phyloP scores from a whole-genome alignment of 2,113 vertebrate species.

The Thinocorus orbignyianus region DNA sequence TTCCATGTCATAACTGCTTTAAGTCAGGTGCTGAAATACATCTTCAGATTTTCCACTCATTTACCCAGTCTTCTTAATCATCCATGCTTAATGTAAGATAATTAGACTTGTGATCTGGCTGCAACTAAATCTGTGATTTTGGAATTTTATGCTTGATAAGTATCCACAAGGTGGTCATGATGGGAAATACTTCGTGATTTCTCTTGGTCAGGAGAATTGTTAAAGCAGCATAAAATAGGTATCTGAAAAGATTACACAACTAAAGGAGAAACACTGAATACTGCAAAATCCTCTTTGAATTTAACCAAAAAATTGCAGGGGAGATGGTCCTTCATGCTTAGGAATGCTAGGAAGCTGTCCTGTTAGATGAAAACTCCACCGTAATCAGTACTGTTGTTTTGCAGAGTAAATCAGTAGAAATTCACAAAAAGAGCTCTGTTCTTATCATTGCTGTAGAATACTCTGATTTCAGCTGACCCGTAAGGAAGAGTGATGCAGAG shows the following conservation, averaged over 20 bases:
- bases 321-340: not conserved
- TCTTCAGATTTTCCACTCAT: slow-evolving; percentile 57
- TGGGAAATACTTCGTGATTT: not conserved
- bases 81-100: slow-evolving; percentile 62
- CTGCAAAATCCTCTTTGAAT: not conserved
- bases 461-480: not conserved
- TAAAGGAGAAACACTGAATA: not conserved
- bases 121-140: not conserved
- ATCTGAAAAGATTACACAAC: not conserved
- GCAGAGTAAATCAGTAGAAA: not conserved
- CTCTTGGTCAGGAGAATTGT: not conserved
- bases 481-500: not conserved
- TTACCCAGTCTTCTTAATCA: slow-evolving; percentile 51
- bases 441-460: not conserved
- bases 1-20: slow-evolving; percentile 69
- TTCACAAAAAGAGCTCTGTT: not conserved
- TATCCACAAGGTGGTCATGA: not conserved
- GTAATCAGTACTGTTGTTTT: not conserved
- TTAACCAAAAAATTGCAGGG: not conserved
- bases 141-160: not conserved
- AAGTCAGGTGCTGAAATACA: slow-evolving; percentile 61
- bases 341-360: not conserved
- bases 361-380: not conserved
- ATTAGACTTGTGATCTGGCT: not conserved
- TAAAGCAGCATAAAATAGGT: not conserved